A percentile compares a stretch with the other conserved stretches of the same genome.
Conservation (phyloP, 2,888 invertebrate species). For the Eupithecia insigniata region DNA sequence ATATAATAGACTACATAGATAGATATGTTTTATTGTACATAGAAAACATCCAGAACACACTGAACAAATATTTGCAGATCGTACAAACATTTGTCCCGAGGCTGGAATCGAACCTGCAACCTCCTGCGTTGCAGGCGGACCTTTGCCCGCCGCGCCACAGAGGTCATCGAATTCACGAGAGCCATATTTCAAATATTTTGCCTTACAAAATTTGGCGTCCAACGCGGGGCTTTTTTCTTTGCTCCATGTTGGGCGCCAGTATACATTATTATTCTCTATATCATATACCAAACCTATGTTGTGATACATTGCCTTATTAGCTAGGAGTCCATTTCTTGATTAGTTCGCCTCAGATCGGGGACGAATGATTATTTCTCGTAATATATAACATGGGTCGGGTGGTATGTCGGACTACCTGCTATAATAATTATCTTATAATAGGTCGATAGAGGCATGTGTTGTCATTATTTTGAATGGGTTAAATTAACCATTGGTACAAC, state of each 20-base stretch:
- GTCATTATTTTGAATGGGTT: background rate
- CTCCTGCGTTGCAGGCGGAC: too few relatives aligned
- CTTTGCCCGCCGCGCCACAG: too few relatives aligned
- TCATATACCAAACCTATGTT: background rate
- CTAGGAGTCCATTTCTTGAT: constrained; percentile 21
- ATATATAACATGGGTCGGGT: background rate
- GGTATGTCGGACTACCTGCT: background rate
- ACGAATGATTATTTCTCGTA: constrained; percentile 17
- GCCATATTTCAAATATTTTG: too few relatives aligned
- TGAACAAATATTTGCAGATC: too few relatives aligned
- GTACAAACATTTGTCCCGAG: too few relatives aligned
- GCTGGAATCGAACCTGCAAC: too few relatives aligned
- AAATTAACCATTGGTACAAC: background rate
- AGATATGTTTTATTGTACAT: too few relatives aligned
- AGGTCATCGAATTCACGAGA: too few relatives aligned
- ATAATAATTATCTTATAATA: background rate
- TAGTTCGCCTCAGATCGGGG: constrained; percentile 15
- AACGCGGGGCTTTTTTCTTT: background rate
- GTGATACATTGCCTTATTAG: constrained; percentile 35
- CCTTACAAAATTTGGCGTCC: background rate
- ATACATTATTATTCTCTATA: background rate
- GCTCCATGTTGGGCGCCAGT: constrained; percentile 13
- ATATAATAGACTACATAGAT: too few relatives aligned
- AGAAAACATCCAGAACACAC: too few relatives aligned
- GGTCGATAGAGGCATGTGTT: background rate